Base-by-base conservation (phyloP, 2,888 invertebrate genomes). In the Gymnosoma rotundatum region DNA sequence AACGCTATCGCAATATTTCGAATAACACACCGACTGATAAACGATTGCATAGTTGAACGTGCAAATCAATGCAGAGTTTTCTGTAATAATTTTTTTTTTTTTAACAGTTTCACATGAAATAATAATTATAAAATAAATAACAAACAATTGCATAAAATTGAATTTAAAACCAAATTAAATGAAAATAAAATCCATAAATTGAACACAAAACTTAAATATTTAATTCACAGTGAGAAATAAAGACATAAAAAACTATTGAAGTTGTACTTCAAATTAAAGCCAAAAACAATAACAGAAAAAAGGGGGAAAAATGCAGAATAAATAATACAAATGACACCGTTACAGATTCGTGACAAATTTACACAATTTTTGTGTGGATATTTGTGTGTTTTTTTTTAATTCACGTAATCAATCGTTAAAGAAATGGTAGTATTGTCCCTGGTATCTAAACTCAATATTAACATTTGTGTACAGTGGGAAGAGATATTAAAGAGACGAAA, bases 331-430 rank as follows among this genome's bases (percentile, higher is more conserved):
- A 64, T 82, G 81, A 72, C 81, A 82, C 75, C 75, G 84, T 70
- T 84, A 84, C 81, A 78, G 81, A 78, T 84, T 84, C 84, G 84
- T 84, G 84, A 84, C 84, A 84, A 84, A 78, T 84, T 84, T 84
- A 78, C 78, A 78, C 50, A 84, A 81, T 78, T 72, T 54, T 66
- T 78, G 10, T 38, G n/a, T n/a, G n/a, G n/a, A n/a, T 12, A 12
- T 12, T 42, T 12, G 7, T 78, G 1, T 42, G 1, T 42, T 12
- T 42, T 12, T 42, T 0, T 8, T 42, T 54, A 61, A 76, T 25
- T 83, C 83, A 83, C 83, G 83, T 83, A 83, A 83, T 80, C 48
- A 73, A 61, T 61, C 54, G 79, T 56, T 75, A 76, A 63, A 56
- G 32, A 78, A 73, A 74, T 45, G 32, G 45, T 36, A 9, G 14